Evolutionary conservation across 53 echinoderm and acorn worm species (phyloP).

Genomic region (Astropecten irregularis): DNA sequence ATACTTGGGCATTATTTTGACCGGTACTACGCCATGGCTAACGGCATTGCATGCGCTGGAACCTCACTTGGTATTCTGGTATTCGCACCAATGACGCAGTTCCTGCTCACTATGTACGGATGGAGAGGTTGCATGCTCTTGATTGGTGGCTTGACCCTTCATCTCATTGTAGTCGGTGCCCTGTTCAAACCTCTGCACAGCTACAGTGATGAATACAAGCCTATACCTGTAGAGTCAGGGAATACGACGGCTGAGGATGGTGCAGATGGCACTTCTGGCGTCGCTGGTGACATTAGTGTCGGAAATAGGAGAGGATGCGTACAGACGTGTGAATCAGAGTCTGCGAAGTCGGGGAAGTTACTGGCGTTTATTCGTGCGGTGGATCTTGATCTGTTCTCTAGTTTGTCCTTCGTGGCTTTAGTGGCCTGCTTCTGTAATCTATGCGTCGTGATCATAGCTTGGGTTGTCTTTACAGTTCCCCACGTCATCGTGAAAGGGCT

Average conservation of each 20-base stretch:
- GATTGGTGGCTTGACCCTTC: not conserved
- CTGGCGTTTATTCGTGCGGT: not conserved
- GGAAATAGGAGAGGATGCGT: not conserved
- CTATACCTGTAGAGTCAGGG: too few species aligned
- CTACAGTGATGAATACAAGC: not conserved
- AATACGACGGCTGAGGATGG: not conserved
- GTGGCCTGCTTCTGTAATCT: not conserved
- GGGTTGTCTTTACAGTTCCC: conserved; percentile 33
- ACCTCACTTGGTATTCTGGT: conserved; percentile 6
- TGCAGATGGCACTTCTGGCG: not conserved
- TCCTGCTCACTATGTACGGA: conserved; percentile 13
- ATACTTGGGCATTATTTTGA: conserved; percentile 8
- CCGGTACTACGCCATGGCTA: conserved; percentile 32
- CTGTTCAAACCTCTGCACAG: not conserved
- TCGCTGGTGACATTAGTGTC: not conserved
- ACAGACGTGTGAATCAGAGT: not conserved
- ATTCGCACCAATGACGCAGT: conserved; percentile 1
- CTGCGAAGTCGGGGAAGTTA: not conserved
- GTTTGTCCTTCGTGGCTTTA: not conserved
- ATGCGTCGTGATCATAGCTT: conserved; percentile 14
- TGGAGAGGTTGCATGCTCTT: conserved; percentile 26
- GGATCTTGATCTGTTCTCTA: not conserved
- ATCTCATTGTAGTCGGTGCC: not conserved
- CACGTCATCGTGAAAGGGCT: not conserved
- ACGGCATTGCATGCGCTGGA: conserved; percentile 24